A percentile compares a stretch with the other conserved stretches of the same genome.
Conservation (phyloP, 2,797 vertebrate genomes). For the Pachyuromys duprasi region DNA sequence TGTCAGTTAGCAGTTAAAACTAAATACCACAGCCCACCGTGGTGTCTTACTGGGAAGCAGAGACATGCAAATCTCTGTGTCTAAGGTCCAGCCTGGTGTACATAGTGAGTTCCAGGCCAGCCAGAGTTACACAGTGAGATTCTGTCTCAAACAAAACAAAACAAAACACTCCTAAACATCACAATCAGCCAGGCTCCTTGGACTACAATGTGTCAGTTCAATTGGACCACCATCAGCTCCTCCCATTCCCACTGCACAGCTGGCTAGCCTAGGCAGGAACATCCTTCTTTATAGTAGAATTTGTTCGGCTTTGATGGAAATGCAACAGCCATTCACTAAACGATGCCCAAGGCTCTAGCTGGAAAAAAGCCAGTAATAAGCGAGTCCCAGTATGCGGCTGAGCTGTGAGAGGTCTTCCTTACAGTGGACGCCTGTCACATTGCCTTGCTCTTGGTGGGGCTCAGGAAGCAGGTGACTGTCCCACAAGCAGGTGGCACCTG, state of each 20-base stretch:
- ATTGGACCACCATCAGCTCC: background rate
- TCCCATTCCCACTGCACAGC: rapidly evolving
- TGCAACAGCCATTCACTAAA: too few species aligned
- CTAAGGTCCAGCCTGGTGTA: background rate
- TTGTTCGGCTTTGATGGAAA: background rate
- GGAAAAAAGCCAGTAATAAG: background rate
- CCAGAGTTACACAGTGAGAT: background rate
- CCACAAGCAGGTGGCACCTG: rapidly evolving
- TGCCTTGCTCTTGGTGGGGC: background rate
- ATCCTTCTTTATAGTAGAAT: background rate
- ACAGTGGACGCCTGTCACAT: rapidly evolving
- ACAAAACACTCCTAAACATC: background rate
- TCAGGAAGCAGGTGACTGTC: background rate
- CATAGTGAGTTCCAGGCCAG: background rate
- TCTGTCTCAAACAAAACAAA: background rate
- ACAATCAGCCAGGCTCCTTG: background rate
- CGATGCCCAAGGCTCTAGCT: rapidly evolving
- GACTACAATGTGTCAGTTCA: background rate
- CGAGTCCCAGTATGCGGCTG: background rate
- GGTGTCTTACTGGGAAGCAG: background rate
- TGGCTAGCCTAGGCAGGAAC: too few species aligned
- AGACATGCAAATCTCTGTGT: background rate
- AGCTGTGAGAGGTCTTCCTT: background rate
- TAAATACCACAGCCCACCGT: background rate
- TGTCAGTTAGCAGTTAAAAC: background rate